A percentile compares a stretch with the other conserved stretches of the same genome.
Conservation (phyloP, 2,113 vertebrate genomes). For the Zonotrichia leucophrys region DNA sequence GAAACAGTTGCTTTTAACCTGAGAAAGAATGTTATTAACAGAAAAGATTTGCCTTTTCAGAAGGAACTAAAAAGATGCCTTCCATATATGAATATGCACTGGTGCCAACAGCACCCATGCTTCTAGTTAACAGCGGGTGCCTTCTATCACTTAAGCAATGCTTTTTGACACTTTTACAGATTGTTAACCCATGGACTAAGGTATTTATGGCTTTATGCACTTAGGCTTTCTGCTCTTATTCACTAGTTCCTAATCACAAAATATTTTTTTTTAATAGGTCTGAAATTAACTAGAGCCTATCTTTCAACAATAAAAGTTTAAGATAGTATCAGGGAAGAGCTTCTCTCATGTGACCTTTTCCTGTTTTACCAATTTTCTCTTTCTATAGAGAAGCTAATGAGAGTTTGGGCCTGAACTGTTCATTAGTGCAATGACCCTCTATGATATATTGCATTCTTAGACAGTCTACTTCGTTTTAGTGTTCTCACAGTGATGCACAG, state of each 20-base stretch:
- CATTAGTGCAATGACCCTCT: conserved; percentile 22
- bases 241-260: conserved; percentile 60
- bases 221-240: conserved; percentile 58
- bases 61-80: conserved; percentile 42
- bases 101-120: not conserved
- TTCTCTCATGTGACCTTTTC: conserved; percentile 24
- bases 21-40: not conserved
- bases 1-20: not conserved
- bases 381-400: conserved; percentile 55
- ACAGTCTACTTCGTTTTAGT: not conserved
- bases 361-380: conserved; percentile 47
- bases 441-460: conserved; percentile 46
- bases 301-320: conserved; percentile 54
- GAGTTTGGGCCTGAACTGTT: conserved; percentile 2
- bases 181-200: conserved; percentile 62
- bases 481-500: conserved; percentile 22
- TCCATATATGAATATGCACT: conserved; percentile 22
- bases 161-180: conserved; percentile 77
- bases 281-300: conserved; percentile 64
- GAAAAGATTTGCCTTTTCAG: conserved; percentile 16
- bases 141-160: conserved; percentile 68
- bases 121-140: conserved; percentile 46
- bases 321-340: conserved; percentile 7
- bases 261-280: conserved; percentile 37
- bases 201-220: conserved; percentile 73